Conservation (phyloP, 2,888 invertebrate species). For the Cosmorhoe ocellata region DNA sequence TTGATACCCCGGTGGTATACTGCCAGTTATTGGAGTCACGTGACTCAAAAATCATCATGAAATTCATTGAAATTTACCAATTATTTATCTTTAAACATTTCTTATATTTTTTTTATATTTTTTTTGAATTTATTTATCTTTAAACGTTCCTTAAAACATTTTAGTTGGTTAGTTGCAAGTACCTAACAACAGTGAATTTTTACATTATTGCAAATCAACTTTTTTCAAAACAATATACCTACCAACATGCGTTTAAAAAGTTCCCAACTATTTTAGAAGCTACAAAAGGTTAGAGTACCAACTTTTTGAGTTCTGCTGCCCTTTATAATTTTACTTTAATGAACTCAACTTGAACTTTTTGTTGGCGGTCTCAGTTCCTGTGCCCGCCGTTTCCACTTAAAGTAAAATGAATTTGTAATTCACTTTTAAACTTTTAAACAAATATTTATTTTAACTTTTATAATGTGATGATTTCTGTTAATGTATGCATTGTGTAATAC, state of each 20-base stretch:
- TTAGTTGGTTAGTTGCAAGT: no score
- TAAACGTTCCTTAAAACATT: neutral
- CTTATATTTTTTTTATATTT: no score
- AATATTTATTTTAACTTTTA: no score
- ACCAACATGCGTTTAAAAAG: slow-evolving; percentile 2
- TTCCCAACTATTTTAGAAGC: neutral
- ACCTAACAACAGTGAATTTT: slow-evolving; percentile 1
- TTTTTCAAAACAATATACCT: neutral
- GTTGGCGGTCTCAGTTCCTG: neutral
- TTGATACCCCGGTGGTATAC: no score
- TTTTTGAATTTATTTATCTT: neutral
- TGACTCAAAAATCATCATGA: no score
- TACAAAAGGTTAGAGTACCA: slow-evolving; percentile 2
- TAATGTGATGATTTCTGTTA: no score
- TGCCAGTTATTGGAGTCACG: no score
- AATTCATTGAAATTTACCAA: no score
- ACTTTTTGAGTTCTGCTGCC: neutral
- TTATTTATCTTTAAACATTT: no score
- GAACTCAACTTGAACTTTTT: neutral
- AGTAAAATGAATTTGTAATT: no score
- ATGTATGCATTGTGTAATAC: no score
- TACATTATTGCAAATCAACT: slow-evolving; percentile 5
- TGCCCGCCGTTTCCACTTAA: neutral
- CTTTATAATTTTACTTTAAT: neutral
- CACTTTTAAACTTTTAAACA: no score